Conservation (phyloP, 2,888 invertebrate genomes). For the Dioctria linearis region DNA sequence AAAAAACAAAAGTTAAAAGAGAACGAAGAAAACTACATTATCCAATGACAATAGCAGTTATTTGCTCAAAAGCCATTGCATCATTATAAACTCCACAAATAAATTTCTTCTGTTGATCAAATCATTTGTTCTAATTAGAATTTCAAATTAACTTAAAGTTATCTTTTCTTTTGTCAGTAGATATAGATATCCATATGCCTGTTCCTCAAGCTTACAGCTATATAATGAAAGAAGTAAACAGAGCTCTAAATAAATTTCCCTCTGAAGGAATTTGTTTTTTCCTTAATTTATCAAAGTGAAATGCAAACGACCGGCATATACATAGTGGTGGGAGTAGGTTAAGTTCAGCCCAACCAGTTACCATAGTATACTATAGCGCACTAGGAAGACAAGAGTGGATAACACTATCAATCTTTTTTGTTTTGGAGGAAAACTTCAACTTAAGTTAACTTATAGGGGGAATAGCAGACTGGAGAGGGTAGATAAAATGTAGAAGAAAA, state of each 20-base stretch:
- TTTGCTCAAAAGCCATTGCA: constrained; percentile 8
- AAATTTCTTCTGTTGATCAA: constrained; percentile 21
- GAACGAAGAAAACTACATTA: too few relatives aligned
- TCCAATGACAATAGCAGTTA: background rate
- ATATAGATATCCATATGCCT: too few relatives aligned
- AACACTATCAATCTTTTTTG: constrained; percentile 18
- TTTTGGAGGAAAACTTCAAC: background rate
- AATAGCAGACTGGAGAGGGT: background rate
- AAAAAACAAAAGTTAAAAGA: too few relatives aligned
- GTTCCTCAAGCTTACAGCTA: background rate
- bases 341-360: too few relatives aligned
- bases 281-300: constrained; percentile 55
- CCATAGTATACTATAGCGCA: background rate
- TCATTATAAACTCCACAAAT: background rate
- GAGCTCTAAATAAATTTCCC: constrained; percentile 50
- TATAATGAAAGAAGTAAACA: constrained; percentile 4
- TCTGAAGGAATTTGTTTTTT: constrained; percentile 48
- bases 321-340: background rate
- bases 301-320: constrained; percentile 28
- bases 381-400: background rate
- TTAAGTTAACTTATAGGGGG: background rate
- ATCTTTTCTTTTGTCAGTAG: background rate
- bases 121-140: constrained; percentile 51
- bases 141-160: constrained; percentile 37
- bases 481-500: constrained; percentile 38